Evolutionary conservation across 2,797 vertebrate species (phyloP), one percentile per base, ranked within the genome.

Genomic region (Spondyliosoma cantharus): DNA sequence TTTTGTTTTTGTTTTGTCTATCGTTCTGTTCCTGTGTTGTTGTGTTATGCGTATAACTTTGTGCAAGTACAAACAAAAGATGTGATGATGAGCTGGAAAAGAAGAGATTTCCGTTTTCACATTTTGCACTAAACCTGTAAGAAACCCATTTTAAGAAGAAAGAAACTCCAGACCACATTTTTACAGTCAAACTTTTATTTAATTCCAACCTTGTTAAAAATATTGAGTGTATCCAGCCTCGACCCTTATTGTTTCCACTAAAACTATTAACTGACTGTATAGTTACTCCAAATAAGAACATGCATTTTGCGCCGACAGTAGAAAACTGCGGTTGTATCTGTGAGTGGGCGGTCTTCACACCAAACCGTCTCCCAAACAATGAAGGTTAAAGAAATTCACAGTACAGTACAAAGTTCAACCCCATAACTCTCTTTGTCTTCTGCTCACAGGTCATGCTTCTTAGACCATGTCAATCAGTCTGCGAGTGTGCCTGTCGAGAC

Each of bases 401-500:
- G 68, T 42, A 13, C 49, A 76, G 62, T 49, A 11, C 56, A 83
- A 78, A 72, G 71, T 78, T 88, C 54, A 89, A 83, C 42, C 71
- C 66, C 69, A 89, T 86, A 90, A 91, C 81, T 90, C 82, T 81
- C 63, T 70, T 80, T 66, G 74, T 83, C 74, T 62, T 69, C 56
- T 81, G 74, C 85, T 86, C 74, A 43, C 64, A 46, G 70, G 83
- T 87, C 81, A 85, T 67, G 84, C 81, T 84, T 86, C 81, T 89
- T 48, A 87, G 78, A 42, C 25, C 50, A 29, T 86, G 90, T 91
- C 85, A 78, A 43, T 88, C 85, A 78, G 64, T 56, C 59, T 82
- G 83, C 29, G 78, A 85, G 75, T 25, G 6, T 86, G 89, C 87
- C 85, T 84, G 87, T 82, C 71, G 82, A 91, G 86, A 86, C 77